phyloP scores from a whole-genome alignment of 2,888 invertebrate genomes.

The Leucophenga montana region DNA sequence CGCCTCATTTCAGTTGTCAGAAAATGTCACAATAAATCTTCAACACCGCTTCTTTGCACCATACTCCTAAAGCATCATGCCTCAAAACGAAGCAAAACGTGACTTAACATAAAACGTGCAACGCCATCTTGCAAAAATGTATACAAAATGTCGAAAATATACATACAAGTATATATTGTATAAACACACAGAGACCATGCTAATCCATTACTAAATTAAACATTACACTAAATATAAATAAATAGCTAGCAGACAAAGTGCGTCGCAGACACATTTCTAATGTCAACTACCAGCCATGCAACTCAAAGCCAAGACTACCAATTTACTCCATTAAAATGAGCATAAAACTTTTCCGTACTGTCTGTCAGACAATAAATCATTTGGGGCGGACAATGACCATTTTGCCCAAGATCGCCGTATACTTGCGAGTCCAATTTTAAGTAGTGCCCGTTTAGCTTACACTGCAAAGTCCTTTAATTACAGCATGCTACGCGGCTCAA shows the following conservation, averaged over 20 bases:
- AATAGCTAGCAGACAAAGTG: constrained; percentile 55
- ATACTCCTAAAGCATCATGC: constrained; percentile 13
- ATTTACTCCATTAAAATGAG: constrained; percentile 28
- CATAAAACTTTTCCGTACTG: constrained; percentile 51
- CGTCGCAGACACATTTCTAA: constrained; percentile 17
- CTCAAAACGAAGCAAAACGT: constrained; percentile 47
- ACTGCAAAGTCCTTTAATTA: constrained; percentile 58
- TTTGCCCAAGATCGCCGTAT: neutral
- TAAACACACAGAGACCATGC: constrained; percentile 36
- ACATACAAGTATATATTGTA: neutral
- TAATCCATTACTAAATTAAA: constrained; percentile 72
- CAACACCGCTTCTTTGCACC: constrained; percentile 36
- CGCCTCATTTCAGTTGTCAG: constrained; percentile 40
- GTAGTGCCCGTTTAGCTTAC: neutral
- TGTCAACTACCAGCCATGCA: constrained; percentile 15
- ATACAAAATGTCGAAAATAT: neutral
- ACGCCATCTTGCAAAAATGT: constrained; percentile 17
- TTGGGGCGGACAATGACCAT: constrained; percentile 36
- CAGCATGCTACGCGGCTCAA: constrained; percentile 53
- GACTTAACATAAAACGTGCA: constrained; percentile 59
- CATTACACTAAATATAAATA: constrained; percentile 64
- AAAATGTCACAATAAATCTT: constrained; percentile 65
- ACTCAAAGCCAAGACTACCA: constrained; percentile 18
- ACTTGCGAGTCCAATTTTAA: constrained; percentile 3
- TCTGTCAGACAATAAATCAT: constrained; percentile 66